Evolutionary conservation across 2,797 vertebrate species (phyloP), one percentile per base, ranked within the genome.

Genomic region (Pempheris klunzingeri): DNA sequence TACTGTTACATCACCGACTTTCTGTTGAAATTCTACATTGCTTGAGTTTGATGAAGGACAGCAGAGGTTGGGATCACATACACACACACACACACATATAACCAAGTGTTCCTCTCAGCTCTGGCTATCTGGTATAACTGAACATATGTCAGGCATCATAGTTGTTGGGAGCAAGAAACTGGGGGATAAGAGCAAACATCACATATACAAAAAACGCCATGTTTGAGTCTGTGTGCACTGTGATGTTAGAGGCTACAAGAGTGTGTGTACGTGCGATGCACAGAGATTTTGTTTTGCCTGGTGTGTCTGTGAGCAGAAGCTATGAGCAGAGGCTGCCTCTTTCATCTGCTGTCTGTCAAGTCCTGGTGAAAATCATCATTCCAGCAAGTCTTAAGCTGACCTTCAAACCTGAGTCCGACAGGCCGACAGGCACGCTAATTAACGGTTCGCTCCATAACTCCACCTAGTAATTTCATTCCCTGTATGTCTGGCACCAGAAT

Each of bases 341-440:
- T 84, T 87, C 73, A 85, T 88, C 71, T 76, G 69, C 76, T 82
- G 71, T 71, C 77, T 64, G 69, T 90, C 80, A 86, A 61, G 41
- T 73, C 73, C 44, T 72, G 65, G 49, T 67, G 81, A 53, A 83
- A 85, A 74, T 83, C 80, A 66, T 86, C 65, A 80, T 71, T 77
- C 62, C 44, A 46, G 71, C 66, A 58, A 75, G 65, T 83, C 85
- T 83, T 80, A 49, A 66, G 43, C 70, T 88, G 88, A 88, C 89
- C 91, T 91, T 93, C 89, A 91, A 86, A 87, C 65, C 84, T 2
- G 46, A 77, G 64, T 86, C 78, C 87, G 87, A 64, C 79, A 75
- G 85, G 82, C 78, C 72, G 83, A 64, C 41, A 72, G 70, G 74
- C 75, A 59, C 15, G 44, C 88, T 87, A 91, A 91, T 91, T 92